phyloP scores from a whole-genome alignment of 2,797 vertebrate genomes.

The Lophius americanus region DNA sequence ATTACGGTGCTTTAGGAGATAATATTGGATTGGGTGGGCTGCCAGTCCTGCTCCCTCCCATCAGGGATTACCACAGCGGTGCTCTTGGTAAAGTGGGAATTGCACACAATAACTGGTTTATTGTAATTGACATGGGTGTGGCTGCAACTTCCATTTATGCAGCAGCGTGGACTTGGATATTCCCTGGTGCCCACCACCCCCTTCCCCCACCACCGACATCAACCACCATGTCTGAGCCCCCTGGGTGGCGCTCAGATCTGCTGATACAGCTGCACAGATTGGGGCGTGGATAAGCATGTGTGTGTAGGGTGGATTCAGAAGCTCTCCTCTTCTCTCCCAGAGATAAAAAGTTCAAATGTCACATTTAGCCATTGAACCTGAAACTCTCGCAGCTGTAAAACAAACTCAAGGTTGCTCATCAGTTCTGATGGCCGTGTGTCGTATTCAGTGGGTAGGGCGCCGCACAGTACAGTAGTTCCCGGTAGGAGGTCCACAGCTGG shows the following conservation, averaged over 20 bases:
- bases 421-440: conserved; percentile 30
- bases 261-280: conserved; percentile 17
- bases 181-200: conserved; percentile 10
- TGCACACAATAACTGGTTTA: conserved; percentile 38
- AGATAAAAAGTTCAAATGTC: conserved; percentile 31
- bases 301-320: not conserved
- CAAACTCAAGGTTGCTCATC: conserved; percentile 23
- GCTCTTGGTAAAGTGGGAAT: conserved; percentile 56
- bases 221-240: conserved; percentile 21
- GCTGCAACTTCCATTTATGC: conserved; percentile 53
- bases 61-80: conserved; percentile 59
- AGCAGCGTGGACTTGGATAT: conserved; percentile 41
- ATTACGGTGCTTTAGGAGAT: not conserved
- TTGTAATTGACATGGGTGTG: conserved; percentile 62
- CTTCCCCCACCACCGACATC: not conserved
- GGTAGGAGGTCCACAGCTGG: conserved; percentile 72
- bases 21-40: conserved; percentile 32
- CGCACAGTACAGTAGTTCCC: conserved; percentile 53
- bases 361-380: conserved; percentile 28
- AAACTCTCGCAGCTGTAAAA: conserved; percentile 9
- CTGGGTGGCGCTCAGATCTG: conserved; percentile 53
- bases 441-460: conserved; percentile 20
- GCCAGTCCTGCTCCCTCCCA: conserved; percentile 35
- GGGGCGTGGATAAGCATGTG: conserved; percentile 19
- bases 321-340: conserved; percentile 22